Conservation (phyloP, 2,113 vertebrate species). For the Cygnus buccinator region DNA sequence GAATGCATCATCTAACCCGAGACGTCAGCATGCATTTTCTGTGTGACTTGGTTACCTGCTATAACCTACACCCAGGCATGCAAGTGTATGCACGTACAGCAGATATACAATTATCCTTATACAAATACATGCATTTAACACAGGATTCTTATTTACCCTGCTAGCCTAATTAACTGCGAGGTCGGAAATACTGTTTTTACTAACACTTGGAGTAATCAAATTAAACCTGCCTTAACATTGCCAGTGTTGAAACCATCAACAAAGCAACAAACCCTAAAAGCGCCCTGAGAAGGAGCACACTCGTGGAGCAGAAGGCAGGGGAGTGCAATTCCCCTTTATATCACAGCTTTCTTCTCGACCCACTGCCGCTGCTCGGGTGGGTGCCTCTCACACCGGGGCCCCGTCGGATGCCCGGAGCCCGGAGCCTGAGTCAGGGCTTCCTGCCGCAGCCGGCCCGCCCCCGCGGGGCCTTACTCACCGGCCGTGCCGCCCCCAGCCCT, state of each 20-base stretch:
- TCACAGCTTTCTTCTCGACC: background rate
- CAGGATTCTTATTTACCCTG: background rate
- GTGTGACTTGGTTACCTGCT: background rate
- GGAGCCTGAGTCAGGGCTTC: no score
- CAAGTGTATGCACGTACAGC: accelerated
- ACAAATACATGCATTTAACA: background rate
- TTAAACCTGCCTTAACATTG: background rate
- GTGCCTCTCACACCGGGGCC: no score
- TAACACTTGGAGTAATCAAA: background rate
- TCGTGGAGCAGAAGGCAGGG: background rate
- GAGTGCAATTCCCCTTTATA: background rate
- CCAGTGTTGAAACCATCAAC: background rate
- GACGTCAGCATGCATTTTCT: background rate
- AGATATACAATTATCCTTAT: background rate
- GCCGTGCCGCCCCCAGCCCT: no score
- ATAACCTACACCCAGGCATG: background rate
- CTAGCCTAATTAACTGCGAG: background rate
- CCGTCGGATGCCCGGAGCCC: no score
- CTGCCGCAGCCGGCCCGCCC: no score
- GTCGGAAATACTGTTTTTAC: background rate
- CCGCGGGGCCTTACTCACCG: no score
- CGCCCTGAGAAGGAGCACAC: no score
- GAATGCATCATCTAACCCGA: background rate
- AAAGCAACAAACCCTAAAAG: background rate
- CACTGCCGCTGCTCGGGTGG: no score